Base-by-base conservation (phyloP, 2,888 invertebrate genomes). In the Callosobruchus maculatus region DNA sequence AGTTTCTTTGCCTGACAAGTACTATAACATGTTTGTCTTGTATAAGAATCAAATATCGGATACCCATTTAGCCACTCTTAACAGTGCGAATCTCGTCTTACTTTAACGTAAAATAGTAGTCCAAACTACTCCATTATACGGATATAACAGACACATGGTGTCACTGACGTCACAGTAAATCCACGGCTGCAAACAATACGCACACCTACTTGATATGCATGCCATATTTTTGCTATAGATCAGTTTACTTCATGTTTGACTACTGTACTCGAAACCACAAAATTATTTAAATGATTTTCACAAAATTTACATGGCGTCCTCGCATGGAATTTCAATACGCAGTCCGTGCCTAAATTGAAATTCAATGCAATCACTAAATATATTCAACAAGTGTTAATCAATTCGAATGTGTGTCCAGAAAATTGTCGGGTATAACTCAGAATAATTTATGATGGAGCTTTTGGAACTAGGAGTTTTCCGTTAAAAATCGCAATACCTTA, bases 261-360 rank as follows among this genome's bases (percentile, higher is more conserved):
- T 71, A 66, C 71, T 72, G 73, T 73, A 73, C 71, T 70, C 69
- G 75, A 75, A 75, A 75, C 73, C 75, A 75, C 75, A 73, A 75
- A 74, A 75, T 73, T 75, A 75, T 75, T 75, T 75, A 75, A 75
- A 75, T 75, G 71, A 73, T 73, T 75, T 75, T 75, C 73, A 71
- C 75, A 70, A 75, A 75, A 75, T 71, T 68, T 66, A 71, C 71
- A 71, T 67, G 68, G 72, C 22, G 22, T 22, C 67, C 22, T n/a
- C 69, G 73, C 66, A 22, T 71, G 22, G 75, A 72, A 75, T 75
- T 75, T 75, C 73, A 75, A 75, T 75, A 71, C 71, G n/a, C 70
- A 70, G 70, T 67, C 73, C 68, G 68, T 21, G 21, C n/a, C 22
- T 20, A 68, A 69, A 72, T 74, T 74, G 72, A 72, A 74, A 74